These are phyloP conservation scores for Acromyrmex heyeri DNA, from an alignment of 1,140 invertebrate species.

Conservation along the genomic window DNA sequence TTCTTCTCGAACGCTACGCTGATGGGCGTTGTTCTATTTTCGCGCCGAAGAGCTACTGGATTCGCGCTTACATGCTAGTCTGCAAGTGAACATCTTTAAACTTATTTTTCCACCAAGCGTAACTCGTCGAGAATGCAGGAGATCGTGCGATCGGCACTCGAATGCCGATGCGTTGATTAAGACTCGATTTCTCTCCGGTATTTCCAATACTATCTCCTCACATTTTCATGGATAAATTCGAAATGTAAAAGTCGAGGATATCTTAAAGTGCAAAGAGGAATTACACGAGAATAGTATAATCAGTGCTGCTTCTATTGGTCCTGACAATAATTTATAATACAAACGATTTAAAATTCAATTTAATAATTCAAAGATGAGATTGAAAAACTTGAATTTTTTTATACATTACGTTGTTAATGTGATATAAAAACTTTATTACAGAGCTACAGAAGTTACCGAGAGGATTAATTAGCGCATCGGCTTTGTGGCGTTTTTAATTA, in stretches of 20 bases:
- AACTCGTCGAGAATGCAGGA: slow-evolving; percentile 55
- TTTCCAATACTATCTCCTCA: background rate
- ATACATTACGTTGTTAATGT: background rate
- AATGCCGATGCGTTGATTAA: slow-evolving; percentile 30
- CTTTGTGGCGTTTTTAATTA: slow-evolving; percentile 22
- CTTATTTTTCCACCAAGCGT: slow-evolving; percentile 50
- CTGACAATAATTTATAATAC: background rate
- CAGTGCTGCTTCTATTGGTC: background rate
- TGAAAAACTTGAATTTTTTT: background rate
- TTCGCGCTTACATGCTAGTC: slow-evolving; percentile 26
- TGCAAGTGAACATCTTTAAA: background rate
- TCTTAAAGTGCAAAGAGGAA: background rate
- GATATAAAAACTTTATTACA: background rate
- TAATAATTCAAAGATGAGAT: background rate
- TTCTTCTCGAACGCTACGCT: background rate
- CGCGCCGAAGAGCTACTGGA: background rate
- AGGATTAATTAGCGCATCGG: background rate
- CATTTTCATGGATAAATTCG: slow-evolving; percentile 12
- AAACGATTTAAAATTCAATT: background rate
- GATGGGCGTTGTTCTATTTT: slow-evolving; percentile 47
- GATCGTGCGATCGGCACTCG: slow-evolving; percentile 33
- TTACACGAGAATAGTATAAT: background rate
- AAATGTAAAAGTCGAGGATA: background rate
- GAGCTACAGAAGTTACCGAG: slow-evolving; percentile 4
- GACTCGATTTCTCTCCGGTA: background rate